Conservation (phyloP, 2,113 vertebrate genomes). For the Podarcis cretensis region DNA sequence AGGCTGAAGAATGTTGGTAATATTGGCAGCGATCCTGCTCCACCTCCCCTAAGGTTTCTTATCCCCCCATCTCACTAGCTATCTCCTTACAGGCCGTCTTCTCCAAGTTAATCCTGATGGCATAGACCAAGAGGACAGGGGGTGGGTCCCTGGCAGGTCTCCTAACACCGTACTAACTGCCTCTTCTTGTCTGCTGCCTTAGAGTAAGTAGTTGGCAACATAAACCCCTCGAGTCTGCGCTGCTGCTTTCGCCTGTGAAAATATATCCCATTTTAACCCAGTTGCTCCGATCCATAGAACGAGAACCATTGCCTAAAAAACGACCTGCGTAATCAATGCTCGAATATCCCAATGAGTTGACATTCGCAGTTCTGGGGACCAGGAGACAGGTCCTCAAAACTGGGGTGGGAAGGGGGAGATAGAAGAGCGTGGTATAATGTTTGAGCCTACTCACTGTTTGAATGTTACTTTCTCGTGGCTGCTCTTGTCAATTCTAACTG, state of each 20-base stretch:
- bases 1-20: background rate
- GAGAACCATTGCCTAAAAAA: background rate
- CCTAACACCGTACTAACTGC: slow-evolving; percentile 30
- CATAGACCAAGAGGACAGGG: background rate
- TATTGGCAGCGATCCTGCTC: background rate
- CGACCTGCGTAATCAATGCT: too few species aligned
- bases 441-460: background rate
- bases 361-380: background rate
- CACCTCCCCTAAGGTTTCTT: background rate
- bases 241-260: background rate
- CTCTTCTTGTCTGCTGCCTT: background rate
- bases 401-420: too few species aligned
- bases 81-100: slow-evolving; percentile 41
- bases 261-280: background rate
- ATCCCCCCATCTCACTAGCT: background rate
- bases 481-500: background rate
- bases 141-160: background rate
- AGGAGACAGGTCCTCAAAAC: background rate
- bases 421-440: background rate
- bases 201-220: background rate
- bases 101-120: slow-evolving; percentile 54
- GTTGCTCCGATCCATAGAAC: background rate
- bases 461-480: background rate
- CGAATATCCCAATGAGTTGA: background rate
- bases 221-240: background rate